phyloP scores from a whole-genome alignment of 1,140 invertebrate genomes.

The Drosophila subpulchrella region DNA sequence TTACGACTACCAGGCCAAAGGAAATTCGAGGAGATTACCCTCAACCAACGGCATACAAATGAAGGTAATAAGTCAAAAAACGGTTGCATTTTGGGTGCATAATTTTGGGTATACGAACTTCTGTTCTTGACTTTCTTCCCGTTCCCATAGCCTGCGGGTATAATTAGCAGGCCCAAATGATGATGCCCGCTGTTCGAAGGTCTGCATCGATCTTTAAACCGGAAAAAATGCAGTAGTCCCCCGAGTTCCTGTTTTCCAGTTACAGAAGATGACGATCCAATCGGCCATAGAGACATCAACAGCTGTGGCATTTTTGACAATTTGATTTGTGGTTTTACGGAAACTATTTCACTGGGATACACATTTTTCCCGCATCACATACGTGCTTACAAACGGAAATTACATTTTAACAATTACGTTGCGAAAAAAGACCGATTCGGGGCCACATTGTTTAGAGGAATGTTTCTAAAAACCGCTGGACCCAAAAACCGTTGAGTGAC shows the following conservation, averaged over 20 bases:
- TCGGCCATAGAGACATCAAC: slow-evolving; percentile 68
- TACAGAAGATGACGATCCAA: slow-evolving; percentile 38
- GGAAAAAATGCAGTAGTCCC: slow-evolving; percentile 41
- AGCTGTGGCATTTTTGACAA: slow-evolving; percentile 68
- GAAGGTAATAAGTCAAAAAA: slow-evolving; percentile 80
- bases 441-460: slow-evolving; percentile 57
- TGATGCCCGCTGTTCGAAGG: slow-evolving; percentile 48
- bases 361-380: slow-evolving; percentile 11
- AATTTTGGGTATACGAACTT: slow-evolving; percentile 51
- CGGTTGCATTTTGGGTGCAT: slow-evolving; percentile 68
- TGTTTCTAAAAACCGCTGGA: slow-evolving; percentile 47
- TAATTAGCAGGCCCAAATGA: slow-evolving; percentile 70
- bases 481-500: slow-evolving; percentile 28
- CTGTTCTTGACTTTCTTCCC: slow-evolving; percentile 33
- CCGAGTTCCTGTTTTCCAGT: slow-evolving; percentile 57
- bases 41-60: slow-evolving; percentile 42
- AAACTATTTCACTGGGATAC: slow-evolving; percentile 10
- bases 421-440: slow-evolving; percentile 12
- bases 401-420: slow-evolving; percentile 45
- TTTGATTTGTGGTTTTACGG: slow-evolving; percentile 70
- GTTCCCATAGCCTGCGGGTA: slow-evolving; percentile 53
- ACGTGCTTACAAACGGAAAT: slow-evolving; percentile 32
- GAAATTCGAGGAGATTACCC: slow-evolving; percentile 33
- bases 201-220: slow-evolving; percentile 37
- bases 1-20: slow-evolving; percentile 48